Evolutionary conservation across 2,797 vertebrate genomes (phyloP), one percentile per base, ranked within the genome.

Genomic region (Scyliorhinus canicula): DNA sequence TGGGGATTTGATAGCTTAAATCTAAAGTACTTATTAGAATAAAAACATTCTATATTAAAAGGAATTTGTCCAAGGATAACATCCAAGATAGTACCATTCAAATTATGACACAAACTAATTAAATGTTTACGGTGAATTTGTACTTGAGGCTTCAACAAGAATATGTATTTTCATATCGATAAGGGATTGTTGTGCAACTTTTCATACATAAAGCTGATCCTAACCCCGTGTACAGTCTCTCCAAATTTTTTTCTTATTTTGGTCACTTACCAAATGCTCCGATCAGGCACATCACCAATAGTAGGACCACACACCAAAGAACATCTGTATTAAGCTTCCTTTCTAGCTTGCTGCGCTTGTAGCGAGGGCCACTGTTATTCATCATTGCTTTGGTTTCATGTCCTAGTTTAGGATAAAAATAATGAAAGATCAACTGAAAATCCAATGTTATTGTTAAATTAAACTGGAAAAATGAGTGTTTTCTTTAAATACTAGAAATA

Each of bases 301-400:
- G 97, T 95, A 99, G 97, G 1, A 98, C 95, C 44, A 99, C 98
- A 96, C 99, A 99, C 99, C 98, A 99, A 95, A 99, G 96, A 95
- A 99, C 96, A 63, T 99, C 98, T 1, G 96, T 95, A 95, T 99
- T 99, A 60, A 99, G 97, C 95, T 96, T 97, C 95, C 97, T 98
- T 96, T 99, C 99, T 96, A 99, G 96, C 95, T 97, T 98, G 96
- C 99, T 99, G 95, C 98, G 97, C 71, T 99, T 99, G 93, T 99
- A 99, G 93, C 98, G 97, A 0, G 98, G 98, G 0, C 98, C 98
- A 0, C 97, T 98, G 96, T 99, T 99, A 97, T 99, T 99, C 97
- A 99, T 98, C 98, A 99, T 99, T 28, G 99, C 98, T 97, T 99
- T 99, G 93, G 99, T 99, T 97, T 99, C 99, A 96, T 99, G 99